Base-by-base conservation (phyloP, 2,888 invertebrate species). In the Andrena bucephala region DNA sequence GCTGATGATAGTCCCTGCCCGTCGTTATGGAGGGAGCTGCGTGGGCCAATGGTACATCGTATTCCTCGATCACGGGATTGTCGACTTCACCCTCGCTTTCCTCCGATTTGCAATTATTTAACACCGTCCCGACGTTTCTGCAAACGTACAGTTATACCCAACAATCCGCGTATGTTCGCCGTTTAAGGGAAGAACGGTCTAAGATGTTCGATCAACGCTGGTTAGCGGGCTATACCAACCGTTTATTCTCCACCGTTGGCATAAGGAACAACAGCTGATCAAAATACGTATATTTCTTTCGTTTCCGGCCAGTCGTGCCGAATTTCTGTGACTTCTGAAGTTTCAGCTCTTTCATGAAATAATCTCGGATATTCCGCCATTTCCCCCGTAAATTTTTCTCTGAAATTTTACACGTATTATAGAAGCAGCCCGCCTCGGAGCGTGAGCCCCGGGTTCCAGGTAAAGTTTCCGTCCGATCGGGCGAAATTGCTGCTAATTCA, bases 301-400 rank as follows among this genome's bases (percentile, higher is more conserved):
- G 89, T 59, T 92, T 93, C 1, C 91, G 88, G 0, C 89, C 83
- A n/a, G 85, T 85, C 0, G 85, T 81, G 6, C 85, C 88, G 1
- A 83, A 48, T 52, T 89, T 89, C 10, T 86, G 82, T 2, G 88
- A 82, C 65, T 87, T 90, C 48, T 90, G 91, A 4, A 90, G 77
- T 50, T 92, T 93, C 10, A 93, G 78, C 71, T 93, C 93, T 76
- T 94, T 94, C 86, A 92, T 93, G 52, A 93, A 94, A 68, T 93
- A 93, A 69, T 93, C 93, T 3, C 93, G 86, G 50, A 93, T 93
- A 48, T 93, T 93, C 69, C 93, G 87, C 93, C 93, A 93, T 76
- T 93, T 93, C 2, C 91, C 90, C 4, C 92, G 89, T 16, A 93
- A 77, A 79, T 86, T 89, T 85, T 92, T 93, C 71, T 92, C 93